Evolutionary conservation across 2,888 invertebrate species (phyloP), one percentile per base, ranked within the genome.

Genomic region (Drosophila vallismaia): DNA sequence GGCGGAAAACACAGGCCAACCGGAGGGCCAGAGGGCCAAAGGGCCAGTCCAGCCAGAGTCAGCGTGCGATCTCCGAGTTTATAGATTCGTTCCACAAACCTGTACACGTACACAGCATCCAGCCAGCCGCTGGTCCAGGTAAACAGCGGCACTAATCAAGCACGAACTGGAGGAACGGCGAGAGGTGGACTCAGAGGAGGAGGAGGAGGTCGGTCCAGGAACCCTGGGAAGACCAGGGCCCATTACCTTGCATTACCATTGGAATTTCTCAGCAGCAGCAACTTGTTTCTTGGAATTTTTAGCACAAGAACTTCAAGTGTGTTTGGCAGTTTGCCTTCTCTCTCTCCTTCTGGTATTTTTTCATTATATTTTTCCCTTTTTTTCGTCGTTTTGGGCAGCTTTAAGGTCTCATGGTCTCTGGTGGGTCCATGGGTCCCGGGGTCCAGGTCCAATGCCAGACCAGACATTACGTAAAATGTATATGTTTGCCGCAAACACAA

Each of bases 11-110:
- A 58, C 58, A 8, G 51, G 51, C 40, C 19, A 40, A 48, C 36
- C 44, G 31, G 33, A 45, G 8, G 33, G 12, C 33, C 42, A 14
- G 31, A 10, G 9, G n/a, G 1, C n/a, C 36, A 36, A 31, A n/a
- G n/a, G 40, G 31, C 31, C 10, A 19, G 29, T 24, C 28, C 58
- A 36, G 48, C 28, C 85, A 68, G 63, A 45, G 62, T 53, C 46
- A 59, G 75, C 78, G 69, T 77, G 88, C 88, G 79, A 87, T 85
- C 76, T 78, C 28, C 6, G 67, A 71, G 82, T 76, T 81, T 82
- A 85, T 85, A 87, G 85, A 87, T 83, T 87, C 88, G 82, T 83
- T 85, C 86, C 82, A 87, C 51, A 83, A 83, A 83, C 82, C 88
- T 83, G 82, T 83, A 74, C 87, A 64, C 53, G 52, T 57, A 57